Percentiles rank a stretch among this genome's conserved stretches.
These are phyloP conservation scores for Eulemur macaco DNA, from an alignment of 2,113 vertebrate species.

Conservation along the genomic window DNA sequence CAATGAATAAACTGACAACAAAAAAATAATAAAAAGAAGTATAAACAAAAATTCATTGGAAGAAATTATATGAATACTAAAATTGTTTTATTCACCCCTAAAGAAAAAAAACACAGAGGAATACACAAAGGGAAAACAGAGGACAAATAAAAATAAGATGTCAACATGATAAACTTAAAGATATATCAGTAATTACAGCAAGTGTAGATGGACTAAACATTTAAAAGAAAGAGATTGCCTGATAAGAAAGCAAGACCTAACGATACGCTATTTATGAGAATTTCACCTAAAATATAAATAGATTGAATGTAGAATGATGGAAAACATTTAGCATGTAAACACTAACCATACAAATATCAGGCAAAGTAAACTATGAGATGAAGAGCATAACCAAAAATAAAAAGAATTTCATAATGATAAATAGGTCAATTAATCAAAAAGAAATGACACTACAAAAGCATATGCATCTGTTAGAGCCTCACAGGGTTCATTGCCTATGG, in stretches of 20 bases:
- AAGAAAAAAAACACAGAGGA: neutral
- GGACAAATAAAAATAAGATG: neutral
- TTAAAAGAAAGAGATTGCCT: neutral
- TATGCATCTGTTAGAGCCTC: neutral
- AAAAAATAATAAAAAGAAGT: neutral
- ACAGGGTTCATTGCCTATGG: too few relatives aligned
- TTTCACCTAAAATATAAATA: neutral
- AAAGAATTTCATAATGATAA: neutral
- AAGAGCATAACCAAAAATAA: neutral
- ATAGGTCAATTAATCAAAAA: neutral
- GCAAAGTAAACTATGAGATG: neutral
- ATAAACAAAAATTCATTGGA: neutral
- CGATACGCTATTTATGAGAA: neutral
- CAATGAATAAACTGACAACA: neutral
- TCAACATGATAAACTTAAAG: neutral
- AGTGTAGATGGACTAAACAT: neutral
- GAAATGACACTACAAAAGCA: neutral
- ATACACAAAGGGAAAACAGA: neutral
- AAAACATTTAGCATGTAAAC: neutral
- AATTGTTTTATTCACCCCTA: neutral
- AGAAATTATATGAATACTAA: neutral
- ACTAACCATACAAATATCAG: neutral
- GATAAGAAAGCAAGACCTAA: neutral
- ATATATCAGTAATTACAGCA: neutral
- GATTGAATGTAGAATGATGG: neutral